Base-by-base conservation (phyloP, 2,888 invertebrate genomes). In the Eupithecia abbreviata region DNA sequence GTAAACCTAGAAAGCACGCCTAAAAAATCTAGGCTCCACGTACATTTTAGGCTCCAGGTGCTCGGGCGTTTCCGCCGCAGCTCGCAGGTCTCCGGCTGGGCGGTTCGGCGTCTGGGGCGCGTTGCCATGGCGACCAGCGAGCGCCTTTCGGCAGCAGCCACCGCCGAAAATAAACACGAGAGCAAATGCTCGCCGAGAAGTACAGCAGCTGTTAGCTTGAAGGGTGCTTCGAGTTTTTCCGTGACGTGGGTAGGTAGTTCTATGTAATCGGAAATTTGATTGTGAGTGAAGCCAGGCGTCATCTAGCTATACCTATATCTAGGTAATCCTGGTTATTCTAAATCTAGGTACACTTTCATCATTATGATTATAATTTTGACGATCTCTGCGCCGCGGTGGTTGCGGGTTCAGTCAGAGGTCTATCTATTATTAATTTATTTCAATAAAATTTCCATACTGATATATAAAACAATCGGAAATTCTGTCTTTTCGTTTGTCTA, bases 141-240 rank as follows among this genome's bases (percentile, higher is more conserved):
- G 91, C 90, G 86, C 87, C 85, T 85, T 85, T 86, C 87, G 87
- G 88, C 90, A 88, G 88, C 90, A 88, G 88, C 89, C 88, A 88
- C 87, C 81, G 88, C 92, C 88, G 89, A 93, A 93, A 93, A 94
- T 92, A 94, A 94, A 94, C 93, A 93, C 86, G 86, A 86, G 86
- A 85, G 87, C 83, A 84, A 84, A 84, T 85, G 85, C 87, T 88
- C 86, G 86, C 84, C 81, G 85, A 82, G 84, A 79, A 84, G 85
- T 82, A 83, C 84, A 82, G 84, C 85, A 84, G 84, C 84, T 62
- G 18, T 76, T 49, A 18, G n/a, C 47, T 45, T 69, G 2, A 68
- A 68, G 42, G 42, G 10, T 68, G 45, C 43, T 68, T 45, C n/a
- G 10, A 45, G 68, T 73, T 72, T 75, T 80, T 74, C 80, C 76